These are phyloP conservation scores for Hormiphora californensis DNA, from an alignment of 37 sponge, comb jelly and placozoan species.

Conservation along the genomic window DNA sequence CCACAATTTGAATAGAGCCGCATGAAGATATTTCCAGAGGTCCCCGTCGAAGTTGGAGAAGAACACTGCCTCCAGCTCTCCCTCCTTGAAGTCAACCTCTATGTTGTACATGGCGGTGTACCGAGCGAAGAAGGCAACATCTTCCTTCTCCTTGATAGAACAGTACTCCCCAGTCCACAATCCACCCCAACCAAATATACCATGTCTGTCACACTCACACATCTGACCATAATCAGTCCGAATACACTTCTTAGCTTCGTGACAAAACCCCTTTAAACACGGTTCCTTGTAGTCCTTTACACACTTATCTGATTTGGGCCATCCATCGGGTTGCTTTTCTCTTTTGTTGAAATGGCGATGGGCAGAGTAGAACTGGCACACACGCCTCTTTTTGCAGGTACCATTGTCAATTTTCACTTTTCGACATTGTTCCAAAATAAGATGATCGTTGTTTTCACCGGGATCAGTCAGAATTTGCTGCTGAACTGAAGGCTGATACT, in stretches of 20 bases:
- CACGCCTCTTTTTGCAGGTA: not conserved
- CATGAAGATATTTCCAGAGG: not conserved
- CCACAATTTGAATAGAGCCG: not conserved
- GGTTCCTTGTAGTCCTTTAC: not conserved
- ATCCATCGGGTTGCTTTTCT: too few relatives aligned
- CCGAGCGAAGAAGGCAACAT: not conserved
- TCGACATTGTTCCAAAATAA: not conserved
- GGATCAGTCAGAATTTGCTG: not conserved
- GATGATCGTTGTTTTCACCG: too few relatives aligned
- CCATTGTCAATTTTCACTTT: not conserved
- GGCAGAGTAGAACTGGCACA: not conserved
- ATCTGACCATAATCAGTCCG: not conserved
- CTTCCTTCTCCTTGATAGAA: conserved; percentile 2
- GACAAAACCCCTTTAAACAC: not conserved
- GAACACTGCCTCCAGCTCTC: not conserved
- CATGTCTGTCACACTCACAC: too few relatives aligned
- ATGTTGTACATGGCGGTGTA: not conserved
- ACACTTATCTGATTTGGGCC: too few relatives aligned
- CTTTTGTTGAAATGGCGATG: too few relatives aligned
- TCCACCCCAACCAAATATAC: too few relatives aligned
- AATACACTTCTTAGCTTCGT: not conserved
- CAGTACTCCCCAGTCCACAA: not conserved
- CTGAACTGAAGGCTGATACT: not conserved
- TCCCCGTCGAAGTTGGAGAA: not conserved
- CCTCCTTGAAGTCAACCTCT: not conserved